Conservation (phyloP, 53 echinoderm and acorn worm genomes). For the Zoroaster sp. region DNA sequence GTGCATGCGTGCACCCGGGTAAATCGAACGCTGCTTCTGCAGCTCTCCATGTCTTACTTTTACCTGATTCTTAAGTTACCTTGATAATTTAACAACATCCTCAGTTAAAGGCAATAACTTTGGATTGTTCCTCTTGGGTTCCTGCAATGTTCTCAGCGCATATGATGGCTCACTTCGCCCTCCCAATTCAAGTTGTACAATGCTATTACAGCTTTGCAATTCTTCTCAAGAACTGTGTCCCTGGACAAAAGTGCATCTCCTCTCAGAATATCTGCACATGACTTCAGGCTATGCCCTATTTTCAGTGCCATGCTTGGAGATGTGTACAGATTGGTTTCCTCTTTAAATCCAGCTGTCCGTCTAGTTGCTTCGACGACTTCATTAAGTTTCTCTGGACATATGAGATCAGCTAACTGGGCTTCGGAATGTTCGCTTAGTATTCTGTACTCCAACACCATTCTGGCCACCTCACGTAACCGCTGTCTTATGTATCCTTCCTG, state of each 20-base stretch:
- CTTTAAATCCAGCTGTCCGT: conserved; percentile 52
- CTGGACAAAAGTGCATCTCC: conserved; percentile 64
- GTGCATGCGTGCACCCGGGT: too few species aligned
- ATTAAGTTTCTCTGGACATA: conserved; percentile 50
- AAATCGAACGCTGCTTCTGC: too few species aligned
- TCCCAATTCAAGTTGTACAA: conserved; percentile 72
- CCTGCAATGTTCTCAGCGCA: conserved; percentile 59
- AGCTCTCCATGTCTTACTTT: conserved; percentile 29
- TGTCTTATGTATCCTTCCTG: conserved; percentile 57
- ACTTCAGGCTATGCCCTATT: conserved; percentile 65
- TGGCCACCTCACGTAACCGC: conserved; percentile 44
- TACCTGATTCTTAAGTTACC: conserved; percentile 54
- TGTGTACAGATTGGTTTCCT: conserved; percentile 38
- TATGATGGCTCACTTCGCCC: conserved; percentile 65
- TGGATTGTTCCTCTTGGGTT: conserved; percentile 59
- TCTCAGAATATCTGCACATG: conserved; percentile 64
- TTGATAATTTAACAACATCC: conserved; percentile 68
- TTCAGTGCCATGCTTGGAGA: conserved; percentile 66
- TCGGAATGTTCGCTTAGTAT: conserved; percentile 4
- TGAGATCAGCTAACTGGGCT: background rate
- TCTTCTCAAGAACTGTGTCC: conserved; percentile 41
- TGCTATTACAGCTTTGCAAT: conserved; percentile 37
- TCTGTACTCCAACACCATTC: conserved; percentile 53
- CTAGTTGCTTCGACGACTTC: conserved; percentile 41
- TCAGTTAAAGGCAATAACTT: conserved; percentile 67